phyloP scores from a whole-genome alignment of 2,888 invertebrate genomes.

The Archaeoteleia sp. region DNA sequence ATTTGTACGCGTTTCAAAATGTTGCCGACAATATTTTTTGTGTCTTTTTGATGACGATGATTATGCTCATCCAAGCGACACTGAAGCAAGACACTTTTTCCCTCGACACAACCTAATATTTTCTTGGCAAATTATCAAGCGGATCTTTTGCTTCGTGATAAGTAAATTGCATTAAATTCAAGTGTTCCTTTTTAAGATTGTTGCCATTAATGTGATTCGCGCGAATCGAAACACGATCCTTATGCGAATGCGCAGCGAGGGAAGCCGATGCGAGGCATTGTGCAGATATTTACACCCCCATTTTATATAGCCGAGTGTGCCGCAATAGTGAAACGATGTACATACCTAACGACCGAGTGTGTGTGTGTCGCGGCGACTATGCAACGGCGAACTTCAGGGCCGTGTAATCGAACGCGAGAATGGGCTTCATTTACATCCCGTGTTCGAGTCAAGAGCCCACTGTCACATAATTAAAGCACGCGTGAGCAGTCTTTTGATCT shows the following conservation, averaged over 20 bases:
- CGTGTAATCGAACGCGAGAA: constrained; percentile 35
- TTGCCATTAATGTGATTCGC: constrained; percentile 14
- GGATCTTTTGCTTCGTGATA: no score
- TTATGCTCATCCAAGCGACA: no score
- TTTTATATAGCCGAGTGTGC: constrained; percentile 23
- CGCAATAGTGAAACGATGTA: constrained; percentile 11
- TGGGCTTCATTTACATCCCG: constrained; percentile 40
- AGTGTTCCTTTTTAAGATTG: no score
- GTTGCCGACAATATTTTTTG: no score
- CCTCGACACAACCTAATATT: no score
- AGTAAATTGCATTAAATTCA: no score
- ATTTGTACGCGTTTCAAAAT: no score
- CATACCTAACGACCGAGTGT: constrained; percentile 6
- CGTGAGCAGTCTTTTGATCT: no score
- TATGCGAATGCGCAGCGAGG: background rate
- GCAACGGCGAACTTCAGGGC: constrained; percentile 28
- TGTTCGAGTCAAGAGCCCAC: constrained; percentile 19
- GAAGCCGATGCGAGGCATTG: constrained; percentile 15
- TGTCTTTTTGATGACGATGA: no score
- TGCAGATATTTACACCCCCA: constrained; percentile 36
- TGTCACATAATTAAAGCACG: no score
- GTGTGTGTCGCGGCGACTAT: constrained; percentile 19
- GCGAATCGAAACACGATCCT: constrained; percentile 41
- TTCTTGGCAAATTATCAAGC: no score
- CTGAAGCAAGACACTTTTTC: no score